phyloP scores from a whole-genome alignment of 2,888 invertebrate species.

The Drosophila rubida region DNA sequence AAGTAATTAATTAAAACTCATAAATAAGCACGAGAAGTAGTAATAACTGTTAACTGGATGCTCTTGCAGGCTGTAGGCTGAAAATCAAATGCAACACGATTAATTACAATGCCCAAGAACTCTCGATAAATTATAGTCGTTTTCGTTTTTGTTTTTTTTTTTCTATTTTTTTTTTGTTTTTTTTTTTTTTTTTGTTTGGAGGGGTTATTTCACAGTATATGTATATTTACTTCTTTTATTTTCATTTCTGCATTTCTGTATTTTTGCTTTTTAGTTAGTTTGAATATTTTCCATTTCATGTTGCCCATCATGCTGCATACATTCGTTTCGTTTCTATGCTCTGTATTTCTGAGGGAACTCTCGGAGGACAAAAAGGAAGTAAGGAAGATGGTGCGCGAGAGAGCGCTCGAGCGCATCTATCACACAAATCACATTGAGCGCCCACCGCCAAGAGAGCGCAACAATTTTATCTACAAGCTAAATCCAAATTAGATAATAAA shows the following conservation, averaged over 20 bases:
- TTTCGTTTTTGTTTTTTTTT: constrained; percentile 14
- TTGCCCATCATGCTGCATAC: constrained; percentile 9
- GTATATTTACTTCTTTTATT: constrained; percentile 4
- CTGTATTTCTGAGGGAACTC: background rate
- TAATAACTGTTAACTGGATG: constrained; percentile 37
- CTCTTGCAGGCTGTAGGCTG: constrained; percentile 13
- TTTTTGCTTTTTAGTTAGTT: constrained; percentile 22
- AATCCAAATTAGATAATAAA: background rate
- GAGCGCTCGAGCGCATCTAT: constrained; percentile 41
- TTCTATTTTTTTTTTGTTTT: background rate
- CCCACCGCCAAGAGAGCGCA: constrained; percentile 36
- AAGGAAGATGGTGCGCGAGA: background rate
- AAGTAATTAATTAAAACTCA: constrained; percentile 50
- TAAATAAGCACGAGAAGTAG: constrained; percentile 50
- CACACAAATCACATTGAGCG: constrained; percentile 62
- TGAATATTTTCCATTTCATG: background rate
- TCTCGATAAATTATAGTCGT: constrained; percentile 21
- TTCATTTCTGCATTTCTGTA: too few species aligned
- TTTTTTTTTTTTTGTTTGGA: background rate
- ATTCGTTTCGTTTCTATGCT: constrained; percentile 31
- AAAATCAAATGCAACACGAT: constrained; percentile 22
- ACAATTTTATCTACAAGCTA: constrained; percentile 16
- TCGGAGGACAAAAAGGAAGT: background rate
- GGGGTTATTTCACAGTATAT: background rate
- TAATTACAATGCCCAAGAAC: constrained; percentile 16